A percentile compares a stretch with the other conserved stretches of the same genome.
Evolutionary conservation across 2,113 vertebrate genomes (phyloP).

Genomic region (Hyperopisus bebe): DNA sequence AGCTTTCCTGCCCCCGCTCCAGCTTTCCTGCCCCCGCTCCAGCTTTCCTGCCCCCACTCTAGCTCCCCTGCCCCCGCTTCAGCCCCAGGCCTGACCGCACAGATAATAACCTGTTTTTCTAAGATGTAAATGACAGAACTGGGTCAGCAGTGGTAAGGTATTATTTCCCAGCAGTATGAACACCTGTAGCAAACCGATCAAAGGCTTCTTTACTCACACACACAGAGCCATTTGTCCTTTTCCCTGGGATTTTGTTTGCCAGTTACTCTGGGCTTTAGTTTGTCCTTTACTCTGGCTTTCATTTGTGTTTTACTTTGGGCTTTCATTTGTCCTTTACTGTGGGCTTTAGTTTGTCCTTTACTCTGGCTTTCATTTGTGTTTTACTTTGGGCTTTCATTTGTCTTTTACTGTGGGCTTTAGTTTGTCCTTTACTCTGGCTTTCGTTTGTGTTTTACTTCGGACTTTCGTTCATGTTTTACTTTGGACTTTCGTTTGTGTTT

Average conservation of each 20-base stretch:
- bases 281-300: neutral
- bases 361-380: neutral
- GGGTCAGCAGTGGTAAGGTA: neutral
- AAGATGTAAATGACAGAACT: neutral
- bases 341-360: too few relatives aligned
- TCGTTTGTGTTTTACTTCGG: too few relatives aligned
- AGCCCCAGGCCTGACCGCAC: neutral
- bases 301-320: neutral
- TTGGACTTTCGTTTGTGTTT: neutral
- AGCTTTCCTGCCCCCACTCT: neutral
- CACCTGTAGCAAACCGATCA: neutral
- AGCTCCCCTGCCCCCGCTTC: neutral
- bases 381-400: neutral
- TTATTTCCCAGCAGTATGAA: neutral
- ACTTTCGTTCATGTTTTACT: too few relatives aligned
- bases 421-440: neutral
- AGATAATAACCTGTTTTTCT: neutral
- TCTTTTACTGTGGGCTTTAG: neutral
- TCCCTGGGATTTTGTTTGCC: neutral
- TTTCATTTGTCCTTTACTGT: neutral
- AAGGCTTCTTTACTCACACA: neutral
- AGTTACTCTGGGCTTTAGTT: neutral
- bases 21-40: neutral
- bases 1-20: neutral
- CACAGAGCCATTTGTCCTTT: neutral